phyloP scores from a whole-genome alignment of 2,888 invertebrate genomes.

The Magallana nippona region DNA sequence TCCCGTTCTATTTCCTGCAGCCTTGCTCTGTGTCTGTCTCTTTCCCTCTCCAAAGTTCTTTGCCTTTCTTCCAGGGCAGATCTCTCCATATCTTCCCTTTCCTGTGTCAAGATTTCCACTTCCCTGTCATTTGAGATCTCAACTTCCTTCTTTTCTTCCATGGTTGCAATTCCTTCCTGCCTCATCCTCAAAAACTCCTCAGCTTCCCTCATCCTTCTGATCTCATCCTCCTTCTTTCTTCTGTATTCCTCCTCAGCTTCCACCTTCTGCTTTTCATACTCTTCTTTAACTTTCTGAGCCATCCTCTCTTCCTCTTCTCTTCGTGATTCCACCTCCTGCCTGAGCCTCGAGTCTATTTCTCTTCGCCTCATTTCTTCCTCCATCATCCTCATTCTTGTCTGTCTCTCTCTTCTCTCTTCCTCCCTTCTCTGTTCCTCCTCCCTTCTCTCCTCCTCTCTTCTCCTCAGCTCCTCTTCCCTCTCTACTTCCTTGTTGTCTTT shows the following conservation, averaged over 20 bases:
- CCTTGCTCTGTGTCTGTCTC: constrained; percentile 39
- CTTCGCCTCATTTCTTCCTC: constrained; percentile 29
- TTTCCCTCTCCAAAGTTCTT: constrained; percentile 43
- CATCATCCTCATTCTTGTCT: constrained; percentile 34
- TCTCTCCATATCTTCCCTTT: constrained; percentile 47
- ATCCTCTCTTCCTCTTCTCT: background rate
- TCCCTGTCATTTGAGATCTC: background rate
- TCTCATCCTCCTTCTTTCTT: constrained; percentile 18
- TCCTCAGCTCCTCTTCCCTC: background rate
- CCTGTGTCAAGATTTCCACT: background rate
- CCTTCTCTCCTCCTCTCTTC: constrained; percentile 4
- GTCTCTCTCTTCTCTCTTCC: constrained; percentile 1
- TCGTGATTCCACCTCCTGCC: constrained; percentile 49
- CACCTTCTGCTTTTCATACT: background rate
- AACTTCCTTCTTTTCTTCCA: background rate
- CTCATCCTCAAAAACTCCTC: constrained; percentile 15
- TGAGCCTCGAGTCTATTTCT: constrained; percentile 19
- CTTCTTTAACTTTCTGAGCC: constrained; percentile 24
- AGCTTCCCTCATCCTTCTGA: constrained; percentile 44
- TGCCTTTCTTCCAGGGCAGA: constrained; percentile 47
- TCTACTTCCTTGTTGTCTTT: constrained; percentile 57
- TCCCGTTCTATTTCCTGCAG: constrained; percentile 44
- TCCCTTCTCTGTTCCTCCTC: background rate
- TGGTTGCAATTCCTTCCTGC: background rate
- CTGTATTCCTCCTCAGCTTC: constrained; percentile 50